Base-by-base conservation (phyloP, 2,888 invertebrate genomes). In the Nomada ruficornis region DNA sequence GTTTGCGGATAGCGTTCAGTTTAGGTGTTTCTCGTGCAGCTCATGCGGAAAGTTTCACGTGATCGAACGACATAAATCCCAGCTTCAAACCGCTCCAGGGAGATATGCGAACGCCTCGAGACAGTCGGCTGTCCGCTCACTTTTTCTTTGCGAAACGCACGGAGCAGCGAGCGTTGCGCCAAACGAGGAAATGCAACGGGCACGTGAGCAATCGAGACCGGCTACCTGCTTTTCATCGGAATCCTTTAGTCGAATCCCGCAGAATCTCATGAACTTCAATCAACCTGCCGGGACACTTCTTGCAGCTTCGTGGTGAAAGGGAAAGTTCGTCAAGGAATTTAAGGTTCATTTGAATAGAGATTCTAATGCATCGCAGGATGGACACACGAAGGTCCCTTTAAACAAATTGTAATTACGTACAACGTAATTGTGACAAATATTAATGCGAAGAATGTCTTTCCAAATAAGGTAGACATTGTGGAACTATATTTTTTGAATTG, bases 121-220 rank as follows among this genome's bases (percentile, higher is more conserved):
- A 71, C 47, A 76, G n/a, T 57, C 60, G 59, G 60, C 23, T 59
- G 69, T 23, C 83, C 83, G 83, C 75, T 84, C 83, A 84, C 83
- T 84, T 84, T 84, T 84, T 83, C 75, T 71, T 74, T 63, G 69
- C 63, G 83, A 73, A 71, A 70, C 82, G 64, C 73, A 80, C 23
- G 54, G 29, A 42, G 47, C 68, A 26, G 47, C 75, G n/a, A 64
- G 82, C 50, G 52, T 75, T 69, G 75, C 83, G 50, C 62, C 64
- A 72, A 83, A 83, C 77, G 78, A 83, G 83, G 83, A 83, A 83
- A 83, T 82, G 65, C 82, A 52, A 75, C 18, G 18, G 68, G 54
- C 71, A 68, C 60, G 54, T 36, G 75, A 68, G n/a, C 76, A 52
- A 47, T 62, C 44, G 77, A 75, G 64, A 74, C 64, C 26, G 36